Evolutionary conservation across 2,888 invertebrate species (phyloP), one percentile per base, ranked within the genome.

Genomic region (Enoplolaimus lenunculus): DNA sequence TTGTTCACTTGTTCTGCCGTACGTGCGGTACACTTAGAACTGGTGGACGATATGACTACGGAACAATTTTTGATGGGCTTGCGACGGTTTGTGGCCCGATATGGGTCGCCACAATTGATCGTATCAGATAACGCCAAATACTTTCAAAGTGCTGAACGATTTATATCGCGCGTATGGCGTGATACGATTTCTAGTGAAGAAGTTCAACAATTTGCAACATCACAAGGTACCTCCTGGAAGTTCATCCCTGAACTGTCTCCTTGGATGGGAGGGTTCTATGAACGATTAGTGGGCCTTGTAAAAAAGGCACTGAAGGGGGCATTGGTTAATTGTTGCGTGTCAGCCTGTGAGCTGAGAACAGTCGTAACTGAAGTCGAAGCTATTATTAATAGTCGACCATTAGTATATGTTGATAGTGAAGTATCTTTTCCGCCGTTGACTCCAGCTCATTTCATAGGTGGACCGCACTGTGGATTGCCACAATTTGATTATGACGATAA

Each of bases 1-100:
- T 45, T 83, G 2, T 79, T 77, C 70, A 81, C 81, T 0, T 82
- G 81, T 75, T 79, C 81, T 0, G 74, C 80, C 0, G 81, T 79
- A 45, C 72, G 80, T 21, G 76, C 77, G 0, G 74, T 81, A 1
- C 80, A 81, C 73, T 73, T 83, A 21, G 81, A 82, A 73, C 34
- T 80, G 2, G 75, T 79, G 0, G 71, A 71, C 0, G 74, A 77
- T 3, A 71, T 81, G n/a, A 75, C 76, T 1, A 77, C 80, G 0
- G 70, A 74, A 2, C 72, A 73, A 28, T 81, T 81, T 71, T 30
- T 81, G 3, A 73, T 74, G 60, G 75, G 76, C 3, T 71, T 81
- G 3, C 68, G 77, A 45, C 70, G 80, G 62, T 81, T 81, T 31
- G 33, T 62, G 16, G 64, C 64, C 7, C 64, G 64, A 30, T 31